phyloP scores from a whole-genome alignment of 2,888 invertebrate species.

The Aleiodes testaceus region DNA sequence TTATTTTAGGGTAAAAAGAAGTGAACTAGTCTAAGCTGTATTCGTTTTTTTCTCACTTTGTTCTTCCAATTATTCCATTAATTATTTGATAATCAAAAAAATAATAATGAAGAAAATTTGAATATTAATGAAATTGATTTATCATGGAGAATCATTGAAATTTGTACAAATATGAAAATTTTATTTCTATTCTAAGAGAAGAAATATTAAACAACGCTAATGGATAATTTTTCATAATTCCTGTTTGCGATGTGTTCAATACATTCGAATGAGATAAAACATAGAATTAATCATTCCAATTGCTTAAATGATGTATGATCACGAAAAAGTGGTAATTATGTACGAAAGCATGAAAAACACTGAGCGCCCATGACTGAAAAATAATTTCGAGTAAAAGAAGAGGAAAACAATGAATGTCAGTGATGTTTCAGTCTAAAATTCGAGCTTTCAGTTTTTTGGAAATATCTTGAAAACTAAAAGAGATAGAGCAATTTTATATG shows the following conservation, averaged over 20 bases:
- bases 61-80: neutral
- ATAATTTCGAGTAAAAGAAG: neutral
- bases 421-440: conserved; percentile 6
- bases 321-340: conserved; percentile 14
- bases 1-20: conserved; percentile 54
- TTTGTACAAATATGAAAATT: no score
- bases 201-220: conserved; percentile 22
- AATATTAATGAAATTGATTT: no score
- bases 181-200: no score
- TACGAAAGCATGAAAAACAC: conserved; percentile 14
- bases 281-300: conserved; percentile 48
- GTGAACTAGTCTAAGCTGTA: conserved; percentile 71
- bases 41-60: conserved; percentile 60
- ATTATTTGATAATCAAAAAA: no score
- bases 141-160: no score
- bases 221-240: conserved; percentile 49
- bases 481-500: no score
- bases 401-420: neutral
- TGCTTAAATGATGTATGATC: conserved; percentile 60
- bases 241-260: conserved; percentile 68
- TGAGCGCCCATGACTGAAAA: conserved; percentile 1
- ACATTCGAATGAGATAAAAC: conserved; percentile 55
- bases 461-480: no score
- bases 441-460: no score
- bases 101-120: no score